Evolutionary conservation across 2,113 vertebrate genomes (phyloP), one percentile per base, ranked within the genome.

Genomic region (Ictalurus punctatus): DNA sequence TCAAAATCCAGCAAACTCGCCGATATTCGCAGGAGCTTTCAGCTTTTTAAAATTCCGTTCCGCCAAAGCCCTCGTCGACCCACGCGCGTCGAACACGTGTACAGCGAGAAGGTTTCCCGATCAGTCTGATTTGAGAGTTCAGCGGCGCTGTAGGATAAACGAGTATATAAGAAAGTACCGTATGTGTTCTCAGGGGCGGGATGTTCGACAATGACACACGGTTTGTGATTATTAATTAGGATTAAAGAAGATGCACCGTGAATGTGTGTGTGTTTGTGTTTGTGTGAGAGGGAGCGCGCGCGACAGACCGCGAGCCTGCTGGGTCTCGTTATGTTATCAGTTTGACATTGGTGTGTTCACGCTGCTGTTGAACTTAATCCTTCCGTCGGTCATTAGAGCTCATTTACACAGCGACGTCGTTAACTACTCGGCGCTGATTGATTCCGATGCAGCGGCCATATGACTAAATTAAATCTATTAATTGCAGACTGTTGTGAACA

Each of bases 391-490:
- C 48, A 40, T 86, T 37, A 58, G 69, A 37, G 52, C 84, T 37
- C 27, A 21, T 85, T 69, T 71, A 14, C 27, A 23, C 10, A 37
- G 58, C 21, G 4, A 48, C 21, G 9, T 19, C 21, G 21, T 63
- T 83, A 63, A 44, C 34, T 63, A 63, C 58, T 83, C 59, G 0
- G 56, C 12, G 5, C 81, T 40, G 58, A 61, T 25, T 83, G 58
- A 83, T 40, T 61, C 4, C 2, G 21, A 25, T 40, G 81, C 21
- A 6, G 58, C 21, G 19, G 34, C 58, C 21, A 25, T 83, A 61
- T 27, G 21, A 34, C 58, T 44, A 83, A 83, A 83, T 83, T 3
- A 61, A 61, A 83, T 61, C 81, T 63, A 25, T 61, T 83, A 83
- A 83, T 83, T 61, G 30, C 30, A 25, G 3, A 5, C 23, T 34